Evolutionary conservation across 2,888 invertebrate species (phyloP), one percentile per base, ranked within the genome.

Genomic region (Rugalucina vietnamica): DNA sequence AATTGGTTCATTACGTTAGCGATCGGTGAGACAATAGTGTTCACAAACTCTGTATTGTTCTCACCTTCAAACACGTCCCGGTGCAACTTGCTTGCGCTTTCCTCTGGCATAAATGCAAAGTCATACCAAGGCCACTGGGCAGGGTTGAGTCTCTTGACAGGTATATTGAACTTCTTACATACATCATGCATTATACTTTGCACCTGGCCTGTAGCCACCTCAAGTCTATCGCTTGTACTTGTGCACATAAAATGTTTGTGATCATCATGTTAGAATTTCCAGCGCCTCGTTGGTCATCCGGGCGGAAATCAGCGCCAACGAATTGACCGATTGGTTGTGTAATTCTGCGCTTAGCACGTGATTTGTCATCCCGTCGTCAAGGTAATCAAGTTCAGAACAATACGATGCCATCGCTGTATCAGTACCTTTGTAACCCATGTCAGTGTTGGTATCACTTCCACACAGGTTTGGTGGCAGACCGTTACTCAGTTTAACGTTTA

Each of bases 311-410:
- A 91, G 82, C 0, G 89, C 91, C 87, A 91, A 75, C 10, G 90
- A 91, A 82, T 92, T 92, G 69, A 92, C 86, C 14, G 89, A 80
- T 79, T 92, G 92, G 82, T 92, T 92, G 82, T 90, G 89, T 81
- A 89, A 84, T 77, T 92, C 92, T 5, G 92, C 91, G 65, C 89
- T 88, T 36, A 90, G 74, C 50, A 90, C 90, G 74, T 91, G 91
- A 65, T 90, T 89, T n/a, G 90, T 91, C 84, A 92, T 79, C 12
- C 89, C 87, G 39, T 82, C 79, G n/a, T 88, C 89, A 21, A 92
- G 72, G 71, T 82, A 82, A 80, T 91, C 88, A 27, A 91, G 81
- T 76, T 92, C 91, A 1, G 91, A 89, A 79, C 82, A 81, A 65
- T 91, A 91, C 14, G 91, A 78, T 14, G 91, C 91, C 87, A 90